A percentile compares a stretch with the other conserved stretches of the same genome.
Conservation (phyloP, 2,113 vertebrate species). For the Nesoenas mayeri region DNA sequence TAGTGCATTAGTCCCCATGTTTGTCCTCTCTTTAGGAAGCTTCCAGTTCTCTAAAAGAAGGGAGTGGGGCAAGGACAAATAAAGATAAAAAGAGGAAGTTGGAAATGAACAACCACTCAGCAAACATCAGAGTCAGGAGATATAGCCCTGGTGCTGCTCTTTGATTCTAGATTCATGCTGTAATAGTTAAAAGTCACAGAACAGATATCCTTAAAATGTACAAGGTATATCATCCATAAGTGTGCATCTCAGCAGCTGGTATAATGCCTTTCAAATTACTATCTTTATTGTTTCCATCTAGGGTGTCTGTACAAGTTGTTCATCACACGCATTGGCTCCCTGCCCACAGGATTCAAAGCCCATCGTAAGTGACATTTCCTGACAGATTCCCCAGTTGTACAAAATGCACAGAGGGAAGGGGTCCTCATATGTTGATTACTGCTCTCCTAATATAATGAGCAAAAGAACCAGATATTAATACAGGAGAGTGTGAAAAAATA, state of each 20-base stretch:
- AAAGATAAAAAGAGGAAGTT: not conserved
- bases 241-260: not conserved
- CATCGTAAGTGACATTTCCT: slow-evolving; percentile 68
- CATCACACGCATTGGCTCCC: not conserved
- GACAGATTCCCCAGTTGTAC: not conserved
- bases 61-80: not conserved
- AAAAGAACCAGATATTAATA: not conserved
- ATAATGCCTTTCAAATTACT: not conserved
- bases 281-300: slow-evolving; percentile 17
- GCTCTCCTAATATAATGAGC: not conserved
- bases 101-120: not conserved
- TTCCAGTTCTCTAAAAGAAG: not conserved
- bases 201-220: not conserved
- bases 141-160: not conserved
- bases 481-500: not conserved
- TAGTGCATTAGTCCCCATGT: not conserved
- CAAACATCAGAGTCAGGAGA: not conserved
- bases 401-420: not conserved
- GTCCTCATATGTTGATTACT: not conserved
- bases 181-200: not conserved
- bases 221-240: not conserved
- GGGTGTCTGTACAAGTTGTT: slow-evolving; percentile 78
- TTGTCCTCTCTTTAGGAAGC: not conserved
- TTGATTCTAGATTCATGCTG: not conserved
- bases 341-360: slow-evolving; percentile 73